These are phyloP conservation scores for Ochropleura plecta DNA, from an alignment of 2,888 invertebrate genomes.

Conservation along the genomic window DNA sequence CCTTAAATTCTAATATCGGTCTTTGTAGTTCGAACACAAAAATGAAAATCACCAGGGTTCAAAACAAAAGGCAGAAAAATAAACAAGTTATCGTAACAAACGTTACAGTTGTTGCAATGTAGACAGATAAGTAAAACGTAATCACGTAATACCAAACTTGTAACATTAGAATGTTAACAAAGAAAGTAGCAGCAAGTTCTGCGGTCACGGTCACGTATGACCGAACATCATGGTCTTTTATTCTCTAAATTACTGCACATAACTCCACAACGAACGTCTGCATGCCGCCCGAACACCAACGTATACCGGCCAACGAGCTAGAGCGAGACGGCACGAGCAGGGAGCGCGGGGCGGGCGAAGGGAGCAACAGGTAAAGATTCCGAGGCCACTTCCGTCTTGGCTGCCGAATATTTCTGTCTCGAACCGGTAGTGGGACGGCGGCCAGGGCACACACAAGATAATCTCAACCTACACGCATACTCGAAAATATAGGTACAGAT, in stretches of 20 bases:
- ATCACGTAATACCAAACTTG: slow-evolving; percentile 66
- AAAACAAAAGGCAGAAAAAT: slow-evolving; percentile 19
- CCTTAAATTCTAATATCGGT: background rate
- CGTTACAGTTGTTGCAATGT: slow-evolving; percentile 34
- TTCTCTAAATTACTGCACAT: slow-evolving; percentile 86
- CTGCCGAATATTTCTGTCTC: slow-evolving; percentile 91
- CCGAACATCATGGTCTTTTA: slow-evolving; percentile 85
- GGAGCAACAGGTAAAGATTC: slow-evolving; percentile 91
- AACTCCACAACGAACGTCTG: slow-evolving; percentile 82
- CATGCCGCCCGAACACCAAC: slow-evolving; percentile 76
- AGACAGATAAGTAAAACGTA: slow-evolving; percentile 52
- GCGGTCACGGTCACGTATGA: slow-evolving; percentile 88
- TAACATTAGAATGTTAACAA: slow-evolving; percentile 76
- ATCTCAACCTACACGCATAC: slow-evolving; percentile 75
- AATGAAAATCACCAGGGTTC: background rate
- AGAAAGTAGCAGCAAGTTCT: slow-evolving; percentile 84
- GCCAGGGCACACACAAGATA: slow-evolving; percentile 85
- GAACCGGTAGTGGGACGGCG: slow-evolving; percentile 90
- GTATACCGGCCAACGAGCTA: slow-evolving; percentile 71
- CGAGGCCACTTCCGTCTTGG: slow-evolving; percentile 91
- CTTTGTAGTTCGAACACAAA: background rate
- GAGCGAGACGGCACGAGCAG: slow-evolving; percentile 81
- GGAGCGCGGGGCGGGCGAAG: slow-evolving; percentile 86
- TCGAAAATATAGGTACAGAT: slow-evolving; percentile 61
- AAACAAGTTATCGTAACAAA: slow-evolving; percentile 26